Evolutionary conservation across 2,113 vertebrate genomes (phyloP).

Genomic region (Paratilapia polleni): DNA sequence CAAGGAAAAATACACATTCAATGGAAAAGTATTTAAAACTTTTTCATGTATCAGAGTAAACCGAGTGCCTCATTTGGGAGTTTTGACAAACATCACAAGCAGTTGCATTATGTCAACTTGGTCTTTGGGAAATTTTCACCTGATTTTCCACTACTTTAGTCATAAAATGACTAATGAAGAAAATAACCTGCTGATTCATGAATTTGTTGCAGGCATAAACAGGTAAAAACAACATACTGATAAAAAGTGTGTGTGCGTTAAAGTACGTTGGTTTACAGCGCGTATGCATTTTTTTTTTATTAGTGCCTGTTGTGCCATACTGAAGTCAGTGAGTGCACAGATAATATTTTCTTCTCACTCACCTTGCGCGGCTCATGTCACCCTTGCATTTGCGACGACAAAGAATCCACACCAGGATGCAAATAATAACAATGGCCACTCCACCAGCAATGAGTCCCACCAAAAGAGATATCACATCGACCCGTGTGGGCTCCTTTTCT

Average conservation of each 20-base stretch:
- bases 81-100: background rate
- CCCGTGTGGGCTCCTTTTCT: conserved; percentile 69
- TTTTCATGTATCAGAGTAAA: background rate
- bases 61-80: background rate
- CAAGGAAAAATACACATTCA: background rate
- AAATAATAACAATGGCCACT: conserved; percentile 81
- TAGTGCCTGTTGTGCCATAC: no score
- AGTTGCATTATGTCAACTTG: background rate
- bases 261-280: no score
- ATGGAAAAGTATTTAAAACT: background rate
- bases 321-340: background rate
- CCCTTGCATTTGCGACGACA: conserved; percentile 78
- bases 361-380: conserved; percentile 60
- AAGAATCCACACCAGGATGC: conserved; percentile 86
- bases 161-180: background rate
- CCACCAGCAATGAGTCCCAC: conserved; percentile 87
- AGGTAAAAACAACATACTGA: background rate
- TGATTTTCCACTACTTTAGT: background rate
- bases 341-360: conserved; percentile 27
- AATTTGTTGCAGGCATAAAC: background rate
- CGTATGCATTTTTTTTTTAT: no score
- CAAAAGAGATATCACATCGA: conserved; percentile 89
- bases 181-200: background rate
- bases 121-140: background rate
- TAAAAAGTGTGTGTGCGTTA: no score